These are phyloP conservation scores for Aphidoletes aphidimyza DNA, from an alignment of 2,888 invertebrate genomes.

Conservation along the genomic window DNA sequence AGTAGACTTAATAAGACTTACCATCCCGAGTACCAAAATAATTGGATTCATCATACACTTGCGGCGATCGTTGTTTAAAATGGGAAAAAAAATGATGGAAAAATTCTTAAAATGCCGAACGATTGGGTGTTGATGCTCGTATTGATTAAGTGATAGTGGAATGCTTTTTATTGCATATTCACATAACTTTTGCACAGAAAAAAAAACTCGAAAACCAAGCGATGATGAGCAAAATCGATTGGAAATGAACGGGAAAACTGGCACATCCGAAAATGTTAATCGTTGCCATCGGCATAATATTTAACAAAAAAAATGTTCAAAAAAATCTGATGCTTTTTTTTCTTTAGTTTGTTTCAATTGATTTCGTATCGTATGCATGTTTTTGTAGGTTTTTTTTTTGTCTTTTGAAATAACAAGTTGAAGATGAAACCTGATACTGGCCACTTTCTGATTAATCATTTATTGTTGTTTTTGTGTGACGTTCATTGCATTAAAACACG, in stretches of 20 bases:
- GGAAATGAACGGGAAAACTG: background rate
- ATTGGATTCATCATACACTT: background rate
- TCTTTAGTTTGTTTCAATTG: background rate
- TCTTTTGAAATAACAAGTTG: background rate
- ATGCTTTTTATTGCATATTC: background rate
- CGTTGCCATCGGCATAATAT: background rate
- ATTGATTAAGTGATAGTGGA: background rate
- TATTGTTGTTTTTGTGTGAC: no score
- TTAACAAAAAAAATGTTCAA: background rate
- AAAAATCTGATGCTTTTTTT: no score
- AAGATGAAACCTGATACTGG: no score
- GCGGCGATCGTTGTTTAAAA: background rate
- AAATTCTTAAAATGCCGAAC: background rate
- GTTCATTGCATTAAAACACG: background rate
- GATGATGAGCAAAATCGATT: background rate
- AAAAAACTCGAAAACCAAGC: background rate
- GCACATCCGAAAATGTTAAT: conserved; percentile 12
- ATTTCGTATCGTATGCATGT: conserved; percentile 27
- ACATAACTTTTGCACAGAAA: no score
- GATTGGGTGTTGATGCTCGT: background rate
- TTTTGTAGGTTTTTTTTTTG: no score
- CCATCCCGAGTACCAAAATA: no score
- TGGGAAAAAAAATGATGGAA: no score
- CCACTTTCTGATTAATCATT: background rate
- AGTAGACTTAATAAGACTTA: no score